phyloP scores from a whole-genome alignment of 2,797 vertebrate genomes.

The Darevskia nairensis region DNA sequence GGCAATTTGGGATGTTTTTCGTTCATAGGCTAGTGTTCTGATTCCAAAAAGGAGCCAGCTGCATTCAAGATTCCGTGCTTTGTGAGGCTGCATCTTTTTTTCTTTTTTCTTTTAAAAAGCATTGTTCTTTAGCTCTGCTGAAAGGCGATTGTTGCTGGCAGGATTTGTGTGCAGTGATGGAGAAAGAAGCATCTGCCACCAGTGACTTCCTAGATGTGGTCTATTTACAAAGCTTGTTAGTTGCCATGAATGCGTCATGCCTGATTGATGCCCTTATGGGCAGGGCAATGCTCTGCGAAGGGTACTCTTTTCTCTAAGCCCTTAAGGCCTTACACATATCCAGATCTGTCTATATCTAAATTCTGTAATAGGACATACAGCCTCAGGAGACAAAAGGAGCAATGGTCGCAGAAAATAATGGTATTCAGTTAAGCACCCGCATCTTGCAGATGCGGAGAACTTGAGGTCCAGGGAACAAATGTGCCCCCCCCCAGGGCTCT shows the following conservation, averaged over 20 bases:
- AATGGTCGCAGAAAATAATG: neutral
- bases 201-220: slow-evolving; percentile 68
- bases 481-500: too few relatives aligned
- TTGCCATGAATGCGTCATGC: slow-evolving; percentile 67
- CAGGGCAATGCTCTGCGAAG: slow-evolving; percentile 51
- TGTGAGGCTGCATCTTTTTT: slow-evolving; percentile 21
- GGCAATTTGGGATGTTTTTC: slow-evolving; percentile 42
- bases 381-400: neutral
- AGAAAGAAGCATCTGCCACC: slow-evolving; percentile 72
- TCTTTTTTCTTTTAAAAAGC: neutral
- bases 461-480: too few relatives aligned
- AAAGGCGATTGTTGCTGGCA: slow-evolving; percentile 58
- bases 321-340: slow-evolving; percentile 15
- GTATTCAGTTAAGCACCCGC: neutral
- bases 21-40: slow-evolving; percentile 59
- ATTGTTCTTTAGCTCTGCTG: slow-evolving; percentile 42
- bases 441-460: neutral
- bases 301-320: slow-evolving; percentile 35
- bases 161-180: slow-evolving; percentile 68
- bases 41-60: slow-evolving; percentile 55
- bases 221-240: slow-evolving; percentile 76
- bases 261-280: slow-evolving; percentile 66
- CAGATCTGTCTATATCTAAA: neutral
- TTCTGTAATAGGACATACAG: neutral
- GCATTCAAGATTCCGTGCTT: slow-evolving; percentile 40